Evolutionary conservation across 2,797 vertebrate species (phyloP).

Genomic region (Semaprochilodus insignis): DNA sequence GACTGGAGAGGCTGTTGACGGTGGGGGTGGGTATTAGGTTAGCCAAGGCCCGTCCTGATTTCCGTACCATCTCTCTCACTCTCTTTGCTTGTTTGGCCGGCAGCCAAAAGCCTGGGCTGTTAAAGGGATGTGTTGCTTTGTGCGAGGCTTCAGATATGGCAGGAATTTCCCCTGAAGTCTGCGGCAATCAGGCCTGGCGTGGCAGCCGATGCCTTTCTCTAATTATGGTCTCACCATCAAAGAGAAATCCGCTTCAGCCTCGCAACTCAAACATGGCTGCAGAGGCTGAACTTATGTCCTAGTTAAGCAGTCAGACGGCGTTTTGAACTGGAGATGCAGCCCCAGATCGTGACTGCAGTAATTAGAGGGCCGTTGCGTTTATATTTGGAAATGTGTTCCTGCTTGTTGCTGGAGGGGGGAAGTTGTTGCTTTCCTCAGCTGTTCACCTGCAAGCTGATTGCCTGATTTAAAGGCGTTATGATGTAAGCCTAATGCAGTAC

Average conservation of each 20-base stretch:
- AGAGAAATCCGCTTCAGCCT: conserved; percentile 45
- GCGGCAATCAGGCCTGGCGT: conserved; percentile 50
- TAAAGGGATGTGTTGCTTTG: conserved; percentile 60
- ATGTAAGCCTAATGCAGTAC: conserved; percentile 13
- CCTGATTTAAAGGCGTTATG: conserved; percentile 34
- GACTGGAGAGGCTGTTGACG: background rate
- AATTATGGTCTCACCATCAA: conserved; percentile 61
- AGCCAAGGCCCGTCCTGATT: conserved; percentile 32
- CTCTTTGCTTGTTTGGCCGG: conserved; percentile 33
- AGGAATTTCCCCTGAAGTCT: conserved; percentile 64
- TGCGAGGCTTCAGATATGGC: conserved; percentile 56
- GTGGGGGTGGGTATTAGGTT: conserved; percentile 13
- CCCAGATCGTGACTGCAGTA: conserved; percentile 55
- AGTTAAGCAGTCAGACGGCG: conserved; percentile 49
- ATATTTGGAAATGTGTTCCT: conserved; percentile 52
- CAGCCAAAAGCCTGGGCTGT: conserved; percentile 49
- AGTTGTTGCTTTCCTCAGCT: conserved; percentile 26
- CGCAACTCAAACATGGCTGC: conserved; percentile 30
- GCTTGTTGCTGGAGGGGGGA: conserved; percentile 51
- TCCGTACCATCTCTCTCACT: conserved; percentile 34
- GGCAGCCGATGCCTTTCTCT: conserved; percentile 54
- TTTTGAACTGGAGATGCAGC: conserved; percentile 45
- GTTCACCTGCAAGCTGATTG: conserved; percentile 39
- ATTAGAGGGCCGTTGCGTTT: conserved; percentile 57
- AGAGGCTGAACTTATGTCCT: conserved; percentile 46